Percentiles rank a stretch among this genome's conserved stretches.
Evolutionary conservation across 2,888 invertebrate species (phyloP).

Genomic region (Drosophila nigricruria): DNA sequence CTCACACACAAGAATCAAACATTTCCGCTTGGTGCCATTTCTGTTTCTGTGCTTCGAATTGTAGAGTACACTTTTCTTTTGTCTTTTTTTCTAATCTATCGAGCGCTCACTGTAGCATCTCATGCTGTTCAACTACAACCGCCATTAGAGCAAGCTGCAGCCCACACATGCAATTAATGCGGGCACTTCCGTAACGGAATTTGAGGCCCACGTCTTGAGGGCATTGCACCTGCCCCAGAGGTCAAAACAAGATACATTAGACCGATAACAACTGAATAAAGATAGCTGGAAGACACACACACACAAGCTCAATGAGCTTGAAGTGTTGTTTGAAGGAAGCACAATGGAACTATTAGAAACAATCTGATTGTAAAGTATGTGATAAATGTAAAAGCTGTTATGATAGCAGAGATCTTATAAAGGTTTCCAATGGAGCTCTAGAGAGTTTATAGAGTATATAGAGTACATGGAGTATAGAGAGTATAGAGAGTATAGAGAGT

Average conservation of each 20-base stretch:
- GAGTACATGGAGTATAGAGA: not conserved
- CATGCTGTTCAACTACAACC: conserved; percentile 17
- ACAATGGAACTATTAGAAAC: conserved; percentile 1
- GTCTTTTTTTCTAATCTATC: conserved; percentile 1
- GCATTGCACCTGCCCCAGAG: conserved; percentile 44
- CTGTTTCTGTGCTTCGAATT: not conserved
- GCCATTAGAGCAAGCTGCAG: conserved; percentile 29
- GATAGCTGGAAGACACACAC: not conserved
- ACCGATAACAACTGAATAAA: conserved; percentile 21
- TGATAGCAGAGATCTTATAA: not conserved
- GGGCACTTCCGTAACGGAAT: conserved; percentile 52
- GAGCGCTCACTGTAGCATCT: conserved; percentile 12
- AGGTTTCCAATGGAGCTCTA: not conserved
- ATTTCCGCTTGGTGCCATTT: not conserved
- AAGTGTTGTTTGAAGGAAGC: not conserved
- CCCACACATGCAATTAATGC: conserved; percentile 54
- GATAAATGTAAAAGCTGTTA: not conserved
- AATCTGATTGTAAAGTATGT: not conserved
- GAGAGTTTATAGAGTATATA: not conserved
- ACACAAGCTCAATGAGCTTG: conserved; percentile 1
- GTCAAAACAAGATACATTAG: conserved; percentile 31
- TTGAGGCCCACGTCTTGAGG: conserved; percentile 33
- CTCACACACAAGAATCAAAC: not conserved
- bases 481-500: not conserved
- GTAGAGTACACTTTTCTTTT: not conserved